phyloP scores from a whole-genome alignment of 2,113 vertebrate genomes.

The Bujurquina vittata region DNA sequence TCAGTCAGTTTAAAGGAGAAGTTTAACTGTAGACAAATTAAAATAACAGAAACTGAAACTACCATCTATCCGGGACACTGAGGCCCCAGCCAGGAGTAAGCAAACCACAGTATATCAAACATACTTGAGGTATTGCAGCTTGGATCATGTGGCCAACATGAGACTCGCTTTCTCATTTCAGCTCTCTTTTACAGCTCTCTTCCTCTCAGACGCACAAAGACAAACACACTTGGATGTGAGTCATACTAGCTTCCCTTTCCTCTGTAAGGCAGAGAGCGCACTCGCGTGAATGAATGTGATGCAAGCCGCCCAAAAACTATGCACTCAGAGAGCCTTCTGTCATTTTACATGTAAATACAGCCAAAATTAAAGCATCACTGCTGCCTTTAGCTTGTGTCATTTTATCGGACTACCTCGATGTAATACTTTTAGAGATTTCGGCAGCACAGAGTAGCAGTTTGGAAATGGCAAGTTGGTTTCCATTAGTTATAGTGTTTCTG shows the following conservation, averaged over 20 bases:
- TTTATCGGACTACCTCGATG: neutral
- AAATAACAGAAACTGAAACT: too few species aligned
- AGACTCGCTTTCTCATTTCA: neutral
- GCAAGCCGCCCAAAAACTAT: too few species aligned
- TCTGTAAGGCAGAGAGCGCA: neutral
- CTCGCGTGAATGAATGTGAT: too few species aligned
- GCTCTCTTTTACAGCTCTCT: neutral
- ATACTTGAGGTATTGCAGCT: neutral
- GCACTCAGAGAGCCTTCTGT: neutral
- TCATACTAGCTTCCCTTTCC: neutral
- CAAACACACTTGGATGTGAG: neutral
- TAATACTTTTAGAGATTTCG: neutral
- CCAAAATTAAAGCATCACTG: neutral
- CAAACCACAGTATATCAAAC: neutral
- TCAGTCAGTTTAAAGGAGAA: too few species aligned
- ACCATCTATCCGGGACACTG: too few species aligned
- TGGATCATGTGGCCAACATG: neutral
- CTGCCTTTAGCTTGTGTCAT: neutral
- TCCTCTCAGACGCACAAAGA: neutral
- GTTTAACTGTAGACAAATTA: too few species aligned
- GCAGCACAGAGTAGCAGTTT: neutral
- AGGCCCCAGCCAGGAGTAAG: too few species aligned
- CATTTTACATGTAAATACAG: neutral
- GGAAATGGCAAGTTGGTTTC: neutral
- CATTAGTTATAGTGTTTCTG: neutral